These are phyloP conservation scores for Campylorhamphus procurvoides DNA, from an alignment of 2,113 vertebrate species.

Conservation along the genomic window DNA sequence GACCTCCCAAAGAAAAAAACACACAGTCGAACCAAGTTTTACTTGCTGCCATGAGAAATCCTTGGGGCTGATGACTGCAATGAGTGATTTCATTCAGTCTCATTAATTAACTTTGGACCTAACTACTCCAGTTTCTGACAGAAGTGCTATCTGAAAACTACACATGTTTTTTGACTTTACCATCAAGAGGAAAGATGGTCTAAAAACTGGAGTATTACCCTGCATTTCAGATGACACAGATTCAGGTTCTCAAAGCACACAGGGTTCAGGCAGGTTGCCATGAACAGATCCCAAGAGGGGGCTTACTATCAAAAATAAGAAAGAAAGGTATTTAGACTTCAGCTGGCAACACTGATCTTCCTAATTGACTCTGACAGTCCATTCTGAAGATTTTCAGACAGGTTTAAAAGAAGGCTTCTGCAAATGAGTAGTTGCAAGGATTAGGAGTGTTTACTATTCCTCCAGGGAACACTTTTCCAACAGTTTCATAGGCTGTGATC, in stretches of 20 bases:
- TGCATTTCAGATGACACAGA: not conserved
- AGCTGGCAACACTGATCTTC: not conserved
- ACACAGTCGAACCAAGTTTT: not conserved
- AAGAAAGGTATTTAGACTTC: not conserved
- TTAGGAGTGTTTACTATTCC: not conserved
- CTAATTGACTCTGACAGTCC: not conserved
- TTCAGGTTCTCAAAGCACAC: not conserved
- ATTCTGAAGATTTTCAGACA: not conserved
- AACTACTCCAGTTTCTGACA: not conserved
- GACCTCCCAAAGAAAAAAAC: not conserved
- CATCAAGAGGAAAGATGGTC: not conserved
- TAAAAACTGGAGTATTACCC: not conserved
- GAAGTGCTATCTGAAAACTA: accelerated
- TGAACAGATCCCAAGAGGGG: accelerated
- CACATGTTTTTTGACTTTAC: not conserved
- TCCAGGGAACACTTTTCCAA: not conserved
- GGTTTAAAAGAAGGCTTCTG: not conserved
- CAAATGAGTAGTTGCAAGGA: not conserved
- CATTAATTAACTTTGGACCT: not conserved
- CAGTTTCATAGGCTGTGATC: not conserved
- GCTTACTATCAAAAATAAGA: not conserved
- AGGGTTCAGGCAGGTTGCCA: not conserved
- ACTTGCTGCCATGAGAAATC: not conserved
- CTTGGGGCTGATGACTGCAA: not conserved
- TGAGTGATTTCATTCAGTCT: not conserved